Evolutionary conservation across 2,113 vertebrate genomes (phyloP).

Genomic region (Notarius quadriscutis): DNA sequence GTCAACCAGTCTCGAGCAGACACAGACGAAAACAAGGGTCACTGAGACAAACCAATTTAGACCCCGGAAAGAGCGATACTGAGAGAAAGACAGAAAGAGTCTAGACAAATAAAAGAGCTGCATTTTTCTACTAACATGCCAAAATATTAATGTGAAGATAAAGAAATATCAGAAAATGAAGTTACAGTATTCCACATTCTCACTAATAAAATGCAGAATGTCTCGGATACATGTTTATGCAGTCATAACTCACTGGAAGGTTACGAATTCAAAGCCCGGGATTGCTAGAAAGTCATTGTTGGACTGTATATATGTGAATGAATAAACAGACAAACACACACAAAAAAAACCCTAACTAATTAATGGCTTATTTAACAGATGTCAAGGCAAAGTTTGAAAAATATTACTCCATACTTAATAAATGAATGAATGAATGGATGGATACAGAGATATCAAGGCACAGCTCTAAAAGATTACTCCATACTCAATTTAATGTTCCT

Average conservation of each 20-base stretch:
- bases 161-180: not conserved
- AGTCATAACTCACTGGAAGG: not conserved
- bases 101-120: not conserved
- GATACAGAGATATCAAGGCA: not conserved
- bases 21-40: slow-evolving; percentile 5
- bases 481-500: not conserved
- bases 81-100: not conserved
- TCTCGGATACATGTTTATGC: not conserved
- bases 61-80: not conserved
- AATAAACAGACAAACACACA: too few relatives aligned
- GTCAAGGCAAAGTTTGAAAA: not conserved
- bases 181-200: not conserved
- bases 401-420: not conserved
- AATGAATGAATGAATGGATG: not conserved
- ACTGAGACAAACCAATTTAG: slow-evolving; percentile 8
- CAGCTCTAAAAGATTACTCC: not conserved
- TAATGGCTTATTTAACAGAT: too few relatives aligned
- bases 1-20: slow-evolving; percentile 46
- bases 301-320: not conserved
- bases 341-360: not conserved
- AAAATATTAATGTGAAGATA: not conserved
- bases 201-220: not conserved
- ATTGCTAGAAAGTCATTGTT: not conserved
- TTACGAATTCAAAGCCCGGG: not conserved
- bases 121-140: not conserved